Evolutionary conservation across 2,797 vertebrate species (phyloP), one percentile per base, ranked within the genome.

Genomic region (Muraenolepis orangiensis): DNA sequence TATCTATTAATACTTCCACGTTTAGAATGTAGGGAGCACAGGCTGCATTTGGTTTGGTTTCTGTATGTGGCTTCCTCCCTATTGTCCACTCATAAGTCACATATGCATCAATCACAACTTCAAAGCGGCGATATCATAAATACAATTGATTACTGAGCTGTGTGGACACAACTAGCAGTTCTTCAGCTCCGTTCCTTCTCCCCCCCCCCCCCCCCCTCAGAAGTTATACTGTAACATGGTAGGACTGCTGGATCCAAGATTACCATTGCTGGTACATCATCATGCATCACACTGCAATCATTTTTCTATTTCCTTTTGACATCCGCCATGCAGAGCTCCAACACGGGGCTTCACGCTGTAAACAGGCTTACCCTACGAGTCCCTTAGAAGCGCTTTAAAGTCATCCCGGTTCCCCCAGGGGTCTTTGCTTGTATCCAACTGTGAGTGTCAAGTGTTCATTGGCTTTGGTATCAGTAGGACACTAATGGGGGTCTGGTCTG

Each of bases 361-460:
- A 57, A 57, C 51, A 57, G 51, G 51, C 51, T 57, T 57, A 20
- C 51, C 64, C 78, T 79, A 80, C 86, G 83, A 86, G 80, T 89
- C 74, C 77, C 84, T 83, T 78, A 73, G 80, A 76, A 86, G 87
- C 86, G 85, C 87, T 90, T 88, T 89, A 87, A 80, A 82, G 26
- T 86, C 83, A 75, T 32, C 72, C 78, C 73, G 86, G 81, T 76
- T 80, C 81, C 80, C 87, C 67, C n/a, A n/a, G 81, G 84, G 79
- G 84, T 74, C 77, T 26, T 82, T 83, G 82, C 83, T 84, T 66
- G 34, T 80, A 80, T 88, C 85, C 87, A 87, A 82, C 90, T 81
- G 87, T n/a, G 85, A 87, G 80, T 78, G 80, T 81, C 74, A 79
- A 86, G 81, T 81, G 74, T 88, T 87, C 87, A 88, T 86, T 87